Conservation (phyloP, 1,140 invertebrate species). For the Chelonus insularis region DNA sequence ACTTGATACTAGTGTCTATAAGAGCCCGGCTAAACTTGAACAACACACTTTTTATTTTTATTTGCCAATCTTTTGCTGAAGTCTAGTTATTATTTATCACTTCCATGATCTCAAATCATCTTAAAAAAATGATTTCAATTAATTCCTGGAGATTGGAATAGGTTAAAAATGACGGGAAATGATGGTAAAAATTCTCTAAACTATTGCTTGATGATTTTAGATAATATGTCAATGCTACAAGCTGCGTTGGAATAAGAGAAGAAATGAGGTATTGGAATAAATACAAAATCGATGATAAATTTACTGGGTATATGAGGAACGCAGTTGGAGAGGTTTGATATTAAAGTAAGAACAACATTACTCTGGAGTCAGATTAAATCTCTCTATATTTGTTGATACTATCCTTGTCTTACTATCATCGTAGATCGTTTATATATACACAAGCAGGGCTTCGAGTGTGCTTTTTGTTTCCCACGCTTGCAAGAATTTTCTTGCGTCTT, state of each 20-base stretch:
- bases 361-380: neutral
- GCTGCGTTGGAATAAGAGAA: neutral
- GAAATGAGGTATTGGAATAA: neutral
- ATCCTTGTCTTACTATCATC: neutral
- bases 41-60: neutral
- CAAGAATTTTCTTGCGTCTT: constrained; percentile 13
- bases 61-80: too few relatives aligned
- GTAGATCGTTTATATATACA: neutral
- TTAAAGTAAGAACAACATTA: neutral
- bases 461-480: constrained; percentile 21
- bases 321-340: neutral
- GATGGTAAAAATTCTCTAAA: too few relatives aligned
- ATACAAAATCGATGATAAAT: constrained; percentile 8
- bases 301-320: too few relatives aligned
- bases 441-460: neutral
- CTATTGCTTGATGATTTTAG: too few relatives aligned
- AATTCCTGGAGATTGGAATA: too few relatives aligned
- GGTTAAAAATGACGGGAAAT: too few relatives aligned
- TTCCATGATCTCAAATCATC: too few relatives aligned
- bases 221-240: too few relatives aligned
- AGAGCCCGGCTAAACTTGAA: too few relatives aligned
- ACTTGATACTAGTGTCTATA: too few relatives aligned
- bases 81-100: too few relatives aligned
- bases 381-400: neutral
- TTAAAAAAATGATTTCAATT: too few relatives aligned